Evolutionary conservation across 2,888 invertebrate species (phyloP).

Genomic region (Apoda limacodes): DNA sequence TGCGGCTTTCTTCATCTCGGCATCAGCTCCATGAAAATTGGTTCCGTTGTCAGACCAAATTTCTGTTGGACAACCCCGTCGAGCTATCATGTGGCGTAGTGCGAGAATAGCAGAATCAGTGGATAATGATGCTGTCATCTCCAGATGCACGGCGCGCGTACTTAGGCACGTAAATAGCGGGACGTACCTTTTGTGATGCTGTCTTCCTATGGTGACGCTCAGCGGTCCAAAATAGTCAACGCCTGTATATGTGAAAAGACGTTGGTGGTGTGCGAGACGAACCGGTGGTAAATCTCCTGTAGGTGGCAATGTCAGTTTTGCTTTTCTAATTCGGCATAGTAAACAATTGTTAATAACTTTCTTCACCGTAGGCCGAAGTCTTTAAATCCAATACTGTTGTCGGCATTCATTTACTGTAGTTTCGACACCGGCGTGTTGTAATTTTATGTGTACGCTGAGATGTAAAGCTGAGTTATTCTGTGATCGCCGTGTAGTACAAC

Average conservation of each 20-base stretch:
- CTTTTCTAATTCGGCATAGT: neutral
- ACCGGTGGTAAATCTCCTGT: constrained; percentile 1
- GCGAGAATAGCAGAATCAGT: constrained; percentile 6
- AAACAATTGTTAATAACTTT: too few relatives aligned
- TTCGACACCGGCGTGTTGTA: too few relatives aligned
- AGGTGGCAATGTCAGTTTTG: neutral
- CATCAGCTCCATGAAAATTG: constrained; percentile 2
- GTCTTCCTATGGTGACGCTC: constrained; percentile 1
- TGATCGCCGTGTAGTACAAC: too few relatives aligned
- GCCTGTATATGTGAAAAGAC: constrained; percentile 1
- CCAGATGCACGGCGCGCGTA: constrained; percentile 5
- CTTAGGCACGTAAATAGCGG: constrained; percentile 4
- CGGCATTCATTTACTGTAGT: too few relatives aligned
- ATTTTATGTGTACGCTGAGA: too few relatives aligned
- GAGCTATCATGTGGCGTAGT: constrained; percentile 8
- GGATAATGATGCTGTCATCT: too few relatives aligned
- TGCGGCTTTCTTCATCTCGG: neutral
- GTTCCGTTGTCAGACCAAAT: constrained; percentile 7
- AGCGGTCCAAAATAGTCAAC: constrained; percentile 3
- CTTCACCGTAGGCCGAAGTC: too few relatives aligned
- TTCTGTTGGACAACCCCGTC: constrained; percentile 6
- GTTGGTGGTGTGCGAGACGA: constrained; percentile 2
- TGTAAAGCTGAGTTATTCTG: too few relatives aligned
- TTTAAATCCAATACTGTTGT: too few relatives aligned
- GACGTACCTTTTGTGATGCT: constrained; percentile 1